Evolutionary conservation across 2,113 vertebrate species (phyloP), one percentile per base, ranked within the genome.

Genomic region (Crocuta crocuta): DNA sequence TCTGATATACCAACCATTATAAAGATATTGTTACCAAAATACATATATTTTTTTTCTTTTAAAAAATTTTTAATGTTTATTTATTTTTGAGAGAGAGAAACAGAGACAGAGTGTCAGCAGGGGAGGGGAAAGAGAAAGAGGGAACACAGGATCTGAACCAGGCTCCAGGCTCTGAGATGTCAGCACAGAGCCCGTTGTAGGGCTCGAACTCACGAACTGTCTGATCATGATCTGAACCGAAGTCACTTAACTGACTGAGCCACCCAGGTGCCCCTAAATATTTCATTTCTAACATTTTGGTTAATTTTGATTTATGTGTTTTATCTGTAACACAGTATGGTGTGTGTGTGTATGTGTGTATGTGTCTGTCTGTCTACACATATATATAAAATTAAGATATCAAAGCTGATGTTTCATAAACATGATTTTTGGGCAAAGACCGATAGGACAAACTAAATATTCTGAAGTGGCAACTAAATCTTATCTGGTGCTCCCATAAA

Each of bases 361-460:
- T 66, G 28, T 70, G 68, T 70, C 16, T 71, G 17, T 68, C 55
- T 61, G 74, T 10, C 39, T 66, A 50, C 48, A 50, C 48, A 65
- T 48, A 76, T 7, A 53, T n/a, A 16, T n/a, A 70, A 26, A 15
- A 80, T 58, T 48, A 63, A 78, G 39, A 45, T 39, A 13, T 78
- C 61, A 68, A 78, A 93, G 43, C 33, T 92, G 13, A 80, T 50
- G 19, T 65, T 85, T 90, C 71, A 45, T 31, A 79, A 63, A 79
- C 21, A 50, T 45, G 43, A 80, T 21, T 96, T 96, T 71, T 65
- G 63, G 85, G n/a, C n/a, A 78, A 90, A 85, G n/a, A 55, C n/a
- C 43, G 85, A 74, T 35, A 78, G 31, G 53, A 66, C 79, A 76
- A 50, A 74, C 74, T 80, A 65, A 81, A 55, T 81, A 81, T 35